phyloP scores from a whole-genome alignment of 1,140 invertebrate species.

The Macrotrachela quadricornifera region DNA sequence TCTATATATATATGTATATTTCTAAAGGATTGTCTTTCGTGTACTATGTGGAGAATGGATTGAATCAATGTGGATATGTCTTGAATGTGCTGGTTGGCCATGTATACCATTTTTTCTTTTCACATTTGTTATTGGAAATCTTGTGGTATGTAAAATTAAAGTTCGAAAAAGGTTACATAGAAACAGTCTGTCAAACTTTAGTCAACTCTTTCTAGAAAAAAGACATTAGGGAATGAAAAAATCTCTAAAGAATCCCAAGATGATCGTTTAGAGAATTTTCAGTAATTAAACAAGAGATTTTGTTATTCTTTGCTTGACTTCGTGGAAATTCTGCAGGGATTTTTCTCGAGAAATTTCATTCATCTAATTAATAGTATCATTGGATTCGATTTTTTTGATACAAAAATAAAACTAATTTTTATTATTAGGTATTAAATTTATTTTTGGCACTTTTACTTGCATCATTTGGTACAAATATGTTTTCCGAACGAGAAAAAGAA shows the following conservation, averaged over 20 bases:
- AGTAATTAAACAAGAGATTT: too few species aligned
- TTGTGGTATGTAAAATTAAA: too few species aligned
- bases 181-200: too few species aligned
- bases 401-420: neutral
- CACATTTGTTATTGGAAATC: conserved; percentile 91
- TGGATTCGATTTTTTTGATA: conserved; percentile 40
- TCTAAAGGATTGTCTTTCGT: conserved; percentile 86
- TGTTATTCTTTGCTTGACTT: too few species aligned
- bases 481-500: conserved; percentile 14
- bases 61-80: conserved; percentile 93
- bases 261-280: too few species aligned
- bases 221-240: too few species aligned
- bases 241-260: too few species aligned
- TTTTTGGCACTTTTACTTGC: conserved; percentile 94
- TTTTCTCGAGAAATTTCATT: too few species aligned
- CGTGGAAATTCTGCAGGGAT: too few species aligned
- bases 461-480: conserved; percentile 63
- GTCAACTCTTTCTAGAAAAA: too few species aligned
- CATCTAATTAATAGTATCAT: too few species aligned
- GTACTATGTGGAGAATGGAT: conserved; percentile 97
- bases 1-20: conserved; percentile 50
- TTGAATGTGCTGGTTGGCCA: conserved; percentile 63
- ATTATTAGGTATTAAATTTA: conserved; percentile 75
- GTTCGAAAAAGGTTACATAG: too few species aligned
- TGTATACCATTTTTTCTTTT: conserved; percentile 91